Base-by-base conservation (phyloP, 2,797 vertebrate genomes). In the Pelochelys cantorii region DNA sequence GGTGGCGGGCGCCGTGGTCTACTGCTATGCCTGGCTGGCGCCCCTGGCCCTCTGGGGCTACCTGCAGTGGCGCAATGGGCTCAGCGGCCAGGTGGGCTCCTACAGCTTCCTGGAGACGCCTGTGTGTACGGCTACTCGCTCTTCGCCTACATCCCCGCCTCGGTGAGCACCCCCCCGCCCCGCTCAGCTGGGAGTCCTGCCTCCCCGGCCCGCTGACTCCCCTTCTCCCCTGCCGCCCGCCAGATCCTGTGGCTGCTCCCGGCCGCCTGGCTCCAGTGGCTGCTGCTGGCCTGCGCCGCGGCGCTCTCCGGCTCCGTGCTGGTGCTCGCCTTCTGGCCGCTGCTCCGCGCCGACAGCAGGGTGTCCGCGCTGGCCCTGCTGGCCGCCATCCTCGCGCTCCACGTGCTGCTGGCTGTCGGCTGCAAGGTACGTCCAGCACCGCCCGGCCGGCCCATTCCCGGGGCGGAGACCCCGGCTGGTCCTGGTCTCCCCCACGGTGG, bases 61-160 rank as follows among this genome's bases (percentile, higher is more conserved):
- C 94, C 96, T 99, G 83, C 98, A 97, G 65, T 99, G 99, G 99
- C 97, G 98, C 37, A 98, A 98, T 90, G 97, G 98, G 0, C 5
- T 94, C 3, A 98, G 97, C 87, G 96, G 98, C 78, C 98, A 97
- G 80, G 74, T 97, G 7, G 97, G 97, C 29, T 96, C 97, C 4
- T 99, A 99, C 86, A 98, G 98, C 42, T 98, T 99, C 94, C 96
- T 99, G 97, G 99, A 99, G 98, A 99, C 98, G 0, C 99, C 93
- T 99, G 99, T 1, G 96, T 98, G 94, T 99, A 99, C 0, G 99
- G 99, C 85, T 99, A 99, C 95, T 99, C 99, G 3, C 98, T 99
- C 78, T 99, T 98, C 80, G 97, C 98, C 91, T 99, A 98, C 81
- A 98, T 99, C 68, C 99, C 99, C 65, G 98, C 98, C 7, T 98